A percentile compares a stretch with the other conserved stretches of the same genome.
phyloP scores from a whole-genome alignment of 2,888 invertebrate species.

The Parnassius mnemosyne region DNA sequence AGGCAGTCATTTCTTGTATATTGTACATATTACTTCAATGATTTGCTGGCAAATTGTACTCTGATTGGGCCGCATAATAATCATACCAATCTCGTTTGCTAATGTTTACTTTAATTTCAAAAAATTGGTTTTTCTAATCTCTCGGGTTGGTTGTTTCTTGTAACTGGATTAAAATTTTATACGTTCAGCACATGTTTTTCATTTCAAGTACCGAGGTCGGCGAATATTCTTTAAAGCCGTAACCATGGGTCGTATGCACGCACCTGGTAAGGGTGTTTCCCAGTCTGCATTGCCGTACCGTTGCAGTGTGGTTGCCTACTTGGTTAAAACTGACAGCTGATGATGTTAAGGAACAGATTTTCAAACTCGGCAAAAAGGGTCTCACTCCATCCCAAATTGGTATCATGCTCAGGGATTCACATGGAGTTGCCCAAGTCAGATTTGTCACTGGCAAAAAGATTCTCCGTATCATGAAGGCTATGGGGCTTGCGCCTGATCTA shows the following conservation, averaged over 20 bases:
- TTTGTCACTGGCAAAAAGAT: slow-evolving; percentile 99
- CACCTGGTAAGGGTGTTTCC: slow-evolving; percentile 99
- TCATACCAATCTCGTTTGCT: too few species aligned
- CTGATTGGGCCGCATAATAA: too few species aligned
- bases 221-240: slow-evolving; percentile 70
- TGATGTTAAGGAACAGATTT: slow-evolving; percentile 99
- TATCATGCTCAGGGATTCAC: slow-evolving; percentile 98
- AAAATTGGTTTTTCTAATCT: too few species aligned
- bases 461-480: slow-evolving; percentile 97
- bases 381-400: slow-evolving; percentile 99
- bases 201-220: slow-evolving; percentile 85
- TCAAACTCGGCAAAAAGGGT: slow-evolving; percentile 98
- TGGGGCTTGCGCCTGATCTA: slow-evolving; percentile 98
- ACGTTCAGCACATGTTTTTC: background rate
- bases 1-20: too few species aligned
- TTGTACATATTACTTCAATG: too few species aligned
- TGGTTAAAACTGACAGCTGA: slow-evolving; percentile 98
- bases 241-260: slow-evolving; percentile 99
- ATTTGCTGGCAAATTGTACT: too few species aligned
- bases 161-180: too few species aligned
- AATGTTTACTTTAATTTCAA: too few species aligned
- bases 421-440: slow-evolving; percentile 99
- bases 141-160: too few species aligned
- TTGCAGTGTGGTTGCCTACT: slow-evolving; percentile 97
- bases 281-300: slow-evolving; percentile 99